Percentiles rank a stretch among this genome's conserved stretches.
Conservation (phyloP, 1,140 invertebrate genomes). For the Ephestia elutella region DNA sequence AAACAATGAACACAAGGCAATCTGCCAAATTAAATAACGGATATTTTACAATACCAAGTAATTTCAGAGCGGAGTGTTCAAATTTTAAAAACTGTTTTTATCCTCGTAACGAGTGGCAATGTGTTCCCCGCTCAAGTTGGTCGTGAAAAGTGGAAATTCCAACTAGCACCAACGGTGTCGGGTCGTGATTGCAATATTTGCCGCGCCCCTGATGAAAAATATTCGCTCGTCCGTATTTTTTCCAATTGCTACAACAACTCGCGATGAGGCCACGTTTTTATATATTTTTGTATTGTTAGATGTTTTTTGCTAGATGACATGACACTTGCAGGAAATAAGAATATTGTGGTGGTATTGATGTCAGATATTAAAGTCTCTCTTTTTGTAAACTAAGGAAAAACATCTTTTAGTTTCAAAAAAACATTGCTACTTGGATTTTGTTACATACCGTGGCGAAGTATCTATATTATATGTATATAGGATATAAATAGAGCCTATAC, state of each 20-base stretch:
- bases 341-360: neutral
- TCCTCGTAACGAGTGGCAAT: neutral
- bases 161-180: neutral
- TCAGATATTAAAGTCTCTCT: too few relatives aligned
- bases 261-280: neutral
- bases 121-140: neutral
- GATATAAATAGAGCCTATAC: too few relatives aligned
- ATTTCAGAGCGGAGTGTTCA: neutral
- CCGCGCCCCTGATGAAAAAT: constrained; percentile 3
- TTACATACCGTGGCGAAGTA: too few relatives aligned
- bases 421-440: too few relatives aligned
- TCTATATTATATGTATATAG: too few relatives aligned
- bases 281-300: neutral
- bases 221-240: neutral
- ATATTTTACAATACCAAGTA: too few relatives aligned
- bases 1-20: neutral
- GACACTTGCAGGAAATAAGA: neutral
- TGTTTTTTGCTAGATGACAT: neutral
- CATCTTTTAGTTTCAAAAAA: too few relatives aligned
- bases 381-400: too few relatives aligned
- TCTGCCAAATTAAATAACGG: neutral
- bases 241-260: neutral
- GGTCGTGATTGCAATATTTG: constrained; percentile 4
- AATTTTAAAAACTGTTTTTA: neutral
- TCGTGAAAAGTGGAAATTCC: neutral